phyloP scores from a whole-genome alignment of 2,888 invertebrate genomes.

The Rosalia funebris region DNA sequence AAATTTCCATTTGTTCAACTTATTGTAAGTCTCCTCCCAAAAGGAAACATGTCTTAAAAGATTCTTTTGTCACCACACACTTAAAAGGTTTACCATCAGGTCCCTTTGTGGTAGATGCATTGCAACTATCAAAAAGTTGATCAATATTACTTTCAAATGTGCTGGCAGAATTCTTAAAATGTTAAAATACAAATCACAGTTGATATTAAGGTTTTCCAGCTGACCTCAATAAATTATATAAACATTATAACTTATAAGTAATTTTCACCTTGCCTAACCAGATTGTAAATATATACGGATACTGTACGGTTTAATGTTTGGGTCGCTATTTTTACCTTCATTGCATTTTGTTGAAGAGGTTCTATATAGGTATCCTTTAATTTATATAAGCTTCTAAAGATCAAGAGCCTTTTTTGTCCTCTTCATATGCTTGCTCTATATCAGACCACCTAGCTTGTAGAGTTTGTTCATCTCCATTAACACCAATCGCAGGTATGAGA shows the following conservation, averaged over 20 bases:
- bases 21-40: slow-evolving; percentile 1
- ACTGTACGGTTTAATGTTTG: slow-evolving; percentile 26
- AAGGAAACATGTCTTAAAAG: slow-evolving; percentile 4
- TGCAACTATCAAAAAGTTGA: slow-evolving; percentile 25
- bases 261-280: neutral
- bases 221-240: neutral
- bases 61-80: slow-evolving; percentile 13
- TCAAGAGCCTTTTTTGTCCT: no score
- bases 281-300: slow-evolving; percentile 5
- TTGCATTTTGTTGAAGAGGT: slow-evolving; percentile 3
- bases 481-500: neutral
- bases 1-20: neutral
- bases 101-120: neutral
- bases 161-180: slow-evolving; percentile 13
- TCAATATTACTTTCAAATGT: slow-evolving; percentile 24
- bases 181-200: neutral
- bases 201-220: neutral
- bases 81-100: slow-evolving; percentile 6
- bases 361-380: slow-evolving; percentile 4
- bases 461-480: neutral
- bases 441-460: slow-evolving; percentile 16
- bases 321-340: slow-evolving; percentile 24
- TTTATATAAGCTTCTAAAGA: slow-evolving; percentile 10
- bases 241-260: neutral
- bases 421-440: slow-evolving; percentile 7